Evolutionary conservation across 2,888 invertebrate genomes (phyloP), one percentile per base, ranked within the genome.

Genomic region (Agrotis clavis): DNA sequence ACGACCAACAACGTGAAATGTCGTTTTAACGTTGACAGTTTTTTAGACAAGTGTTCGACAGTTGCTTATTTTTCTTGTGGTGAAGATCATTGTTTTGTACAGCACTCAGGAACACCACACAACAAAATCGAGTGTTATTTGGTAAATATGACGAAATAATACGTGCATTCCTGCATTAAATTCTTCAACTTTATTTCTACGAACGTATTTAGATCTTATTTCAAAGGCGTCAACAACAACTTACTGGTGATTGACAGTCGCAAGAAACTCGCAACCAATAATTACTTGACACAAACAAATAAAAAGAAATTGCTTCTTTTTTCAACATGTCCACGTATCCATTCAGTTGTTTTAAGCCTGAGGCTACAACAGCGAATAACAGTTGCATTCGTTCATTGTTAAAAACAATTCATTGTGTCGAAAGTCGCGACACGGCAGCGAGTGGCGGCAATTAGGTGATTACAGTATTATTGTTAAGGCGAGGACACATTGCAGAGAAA

Each of bases 381-480:
- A 60, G 69, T 79, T 81, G 77, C 68, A 68, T 56, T 81, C 61
- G 74, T 61, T 79, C 70, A 81, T 83, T 81, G 82, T 79, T 79
- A 83, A 84, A 79, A 83, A 82, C 87, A 81, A 84, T 86, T 83
- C 81, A 85, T 85, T 87, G 82, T 89, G 89, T 87, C 85, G 89
- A 89, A 89, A 88, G 85, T 82, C 79, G 84, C 79, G 78, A 86
- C 85, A 83, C 80, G 71, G 41, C 86, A 82, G 75, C 68, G 71
- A 78, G 79, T 71, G 81, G 78, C 74, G 41, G 81, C 82, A 81
- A 88, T 89, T 87, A 85, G 82, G 81, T 77, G 81, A 85, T 87
- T 82, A 87, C 82, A 85, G 75, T 85, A 66, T 70, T 74, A 71
- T 65, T 74, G 41, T 88, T 78, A 80, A 74, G 89, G 60, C 57